Conservation (phyloP, 2,888 invertebrate genomes). For the Octonoba sinensis region DNA sequence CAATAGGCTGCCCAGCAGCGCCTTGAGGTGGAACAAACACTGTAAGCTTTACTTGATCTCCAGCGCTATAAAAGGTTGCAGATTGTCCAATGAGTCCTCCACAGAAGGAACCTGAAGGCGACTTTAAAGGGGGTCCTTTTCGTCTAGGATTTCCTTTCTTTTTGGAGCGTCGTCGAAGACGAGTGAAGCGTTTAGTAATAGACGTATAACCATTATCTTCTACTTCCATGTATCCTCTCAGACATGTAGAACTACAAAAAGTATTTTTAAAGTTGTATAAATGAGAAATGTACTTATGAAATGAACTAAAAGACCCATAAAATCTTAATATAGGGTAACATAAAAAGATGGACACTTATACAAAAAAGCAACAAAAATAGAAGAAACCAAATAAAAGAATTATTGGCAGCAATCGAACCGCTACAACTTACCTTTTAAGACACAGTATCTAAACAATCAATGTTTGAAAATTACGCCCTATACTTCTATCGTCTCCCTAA, state of each 20-base stretch:
- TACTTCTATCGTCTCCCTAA: too few relatives aligned
- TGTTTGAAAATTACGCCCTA: too few relatives aligned
- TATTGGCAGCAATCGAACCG: too few relatives aligned
- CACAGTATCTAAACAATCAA: too few relatives aligned
- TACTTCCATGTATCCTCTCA: conserved; percentile 49
- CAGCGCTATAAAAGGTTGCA: conserved; percentile 55
- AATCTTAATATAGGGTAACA: too few relatives aligned
- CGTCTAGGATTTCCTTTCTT: conserved; percentile 34
- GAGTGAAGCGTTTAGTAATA: conserved; percentile 5
- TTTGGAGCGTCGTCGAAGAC: conserved; percentile 24
- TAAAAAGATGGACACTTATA: too few relatives aligned
- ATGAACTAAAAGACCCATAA: too few relatives aligned
- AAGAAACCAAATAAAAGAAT: too few relatives aligned
- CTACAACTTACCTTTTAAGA: too few relatives aligned
- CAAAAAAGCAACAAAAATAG: too few relatives aligned
- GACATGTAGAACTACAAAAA: conserved; percentile 36
- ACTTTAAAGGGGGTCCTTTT: conserved; percentile 3
- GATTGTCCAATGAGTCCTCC: conserved; percentile 47
- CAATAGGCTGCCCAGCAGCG: conserved; percentile 34
- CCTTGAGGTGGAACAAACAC: conserved; percentile 50
- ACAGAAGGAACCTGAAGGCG: conserved; percentile 51
- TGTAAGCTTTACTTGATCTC: conserved; percentile 32
- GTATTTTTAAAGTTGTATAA: not conserved
- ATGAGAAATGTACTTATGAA: too few relatives aligned
- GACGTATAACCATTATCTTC: conserved; percentile 19